Base-by-base conservation (phyloP, 2,113 vertebrate genomes). In the Aegotheles bennettii region DNA sequence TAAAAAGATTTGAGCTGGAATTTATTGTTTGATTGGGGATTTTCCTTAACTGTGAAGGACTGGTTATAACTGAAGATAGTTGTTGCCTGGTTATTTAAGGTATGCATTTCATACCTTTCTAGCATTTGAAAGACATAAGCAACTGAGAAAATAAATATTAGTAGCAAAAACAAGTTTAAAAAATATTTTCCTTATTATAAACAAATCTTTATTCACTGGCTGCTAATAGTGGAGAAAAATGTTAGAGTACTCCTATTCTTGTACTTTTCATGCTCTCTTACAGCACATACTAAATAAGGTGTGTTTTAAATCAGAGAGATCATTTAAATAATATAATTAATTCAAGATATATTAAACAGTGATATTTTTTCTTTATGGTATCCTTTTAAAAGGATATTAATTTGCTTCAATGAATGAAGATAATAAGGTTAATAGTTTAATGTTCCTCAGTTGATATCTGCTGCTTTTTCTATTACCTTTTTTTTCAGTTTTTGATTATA, bases 381-480 rank as follows among this genome's bases (percentile, higher is more conserved):
- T 81, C 45, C 40, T 92, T 89, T 90, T 94, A 96, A 92, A 94
- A 78, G 51, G 83, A 87, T 96, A 95, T 96, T 96, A 94, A 97
- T 96, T 97, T 96, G 89, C 77, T 91, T 93, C 91, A 96, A 12
- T 91, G 88, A 90, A 96, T 97, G 88, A 96, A 94, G 94, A 96
- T 95, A 95, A 96, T 95, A 97, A 97, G 95, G 96, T 97, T 96
- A 97, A 96, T 95, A 96, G 94, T 97, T 96, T 97, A 97, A 95
- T 94, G 84, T 91, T 96, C 83, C 85, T 93, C 90, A 64, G 94
- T 71, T 96, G 92, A 47, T 96, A 83, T 95, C 90, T 90, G 87
- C 91, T 94, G 94, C 73, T 93, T 94, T 94, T 93, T 93, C 94
- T 88, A 93, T 97, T 96, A 95, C 94, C 70, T 95, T 96, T 96